Evolutionary conservation across 2,888 invertebrate genomes (phyloP).

Genomic region (Oeneis ivallda): DNA sequence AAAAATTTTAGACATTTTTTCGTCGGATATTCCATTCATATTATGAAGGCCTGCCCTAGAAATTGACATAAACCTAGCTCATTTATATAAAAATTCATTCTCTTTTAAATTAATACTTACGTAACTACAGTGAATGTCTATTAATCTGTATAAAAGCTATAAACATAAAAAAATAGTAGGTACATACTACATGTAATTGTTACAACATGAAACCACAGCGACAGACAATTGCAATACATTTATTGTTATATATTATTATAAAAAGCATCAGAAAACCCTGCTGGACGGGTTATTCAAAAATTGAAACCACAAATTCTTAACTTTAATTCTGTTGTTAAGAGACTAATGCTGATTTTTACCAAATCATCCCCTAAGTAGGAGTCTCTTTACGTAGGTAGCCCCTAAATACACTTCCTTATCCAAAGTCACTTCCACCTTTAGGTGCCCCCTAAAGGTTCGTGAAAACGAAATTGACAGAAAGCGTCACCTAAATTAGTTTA

Average conservation of each 20-base stretch:
- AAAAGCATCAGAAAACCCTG: slow-evolving; percentile 29
- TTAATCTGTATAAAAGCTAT: not conserved
- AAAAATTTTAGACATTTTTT: no score
- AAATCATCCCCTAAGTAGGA: no score
- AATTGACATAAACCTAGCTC: not conserved
- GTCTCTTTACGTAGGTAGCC: no score
- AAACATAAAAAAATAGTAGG: not conserved
- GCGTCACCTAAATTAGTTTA: no score
- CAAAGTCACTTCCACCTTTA: no score
- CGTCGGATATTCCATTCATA: no score
- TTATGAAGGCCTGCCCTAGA: no score
- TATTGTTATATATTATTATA: slow-evolving; percentile 5
- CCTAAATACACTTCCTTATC: no score
- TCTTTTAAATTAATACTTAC: not conserved
- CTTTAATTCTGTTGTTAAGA: no score
- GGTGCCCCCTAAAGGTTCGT: no score
- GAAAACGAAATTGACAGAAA: no score
- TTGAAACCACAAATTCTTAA: not conserved
- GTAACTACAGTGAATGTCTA: not conserved
- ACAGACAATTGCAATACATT: slow-evolving; percentile 2
- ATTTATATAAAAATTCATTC: not conserved
- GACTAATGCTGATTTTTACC: no score
- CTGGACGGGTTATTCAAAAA: slow-evolving; percentile 33
- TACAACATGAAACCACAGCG: not conserved
- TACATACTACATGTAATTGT: not conserved